Percentiles rank a stretch among this genome's conserved stretches.
Conservation (phyloP, 2,113 vertebrate species). For the Ardeotis arabs region DNA sequence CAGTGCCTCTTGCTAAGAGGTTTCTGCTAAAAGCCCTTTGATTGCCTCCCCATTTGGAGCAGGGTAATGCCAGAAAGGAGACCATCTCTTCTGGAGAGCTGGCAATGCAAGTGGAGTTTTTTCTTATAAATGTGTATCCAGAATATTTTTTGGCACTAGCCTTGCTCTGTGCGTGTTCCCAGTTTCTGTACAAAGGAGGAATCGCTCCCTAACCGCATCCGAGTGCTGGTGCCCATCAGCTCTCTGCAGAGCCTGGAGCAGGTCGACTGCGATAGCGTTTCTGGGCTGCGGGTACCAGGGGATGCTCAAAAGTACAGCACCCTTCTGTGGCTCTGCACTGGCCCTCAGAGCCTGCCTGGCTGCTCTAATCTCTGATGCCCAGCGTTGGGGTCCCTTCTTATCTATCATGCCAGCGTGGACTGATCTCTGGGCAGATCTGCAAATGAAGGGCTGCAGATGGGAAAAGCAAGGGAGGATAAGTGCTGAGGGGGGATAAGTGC, state of each 20-base stretch:
- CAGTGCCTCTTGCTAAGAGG: neutral
- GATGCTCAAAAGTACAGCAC: neutral
- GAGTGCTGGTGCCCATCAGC: neutral
- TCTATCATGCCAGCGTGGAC: neutral
- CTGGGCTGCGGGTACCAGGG: neutral
- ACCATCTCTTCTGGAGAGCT: neutral
- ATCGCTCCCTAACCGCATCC: accelerated
- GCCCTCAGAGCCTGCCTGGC: neutral
- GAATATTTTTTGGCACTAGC: neutral
- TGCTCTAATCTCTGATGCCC: neutral
- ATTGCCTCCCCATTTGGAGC: neutral
- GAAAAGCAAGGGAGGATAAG: neutral
- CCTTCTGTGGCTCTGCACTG: neutral
- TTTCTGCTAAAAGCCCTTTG: neutral
- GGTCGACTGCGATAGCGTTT: accelerated
- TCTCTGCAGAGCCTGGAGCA: neutral
- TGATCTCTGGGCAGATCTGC: slow-evolving; percentile 11
- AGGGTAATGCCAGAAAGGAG: neutral
- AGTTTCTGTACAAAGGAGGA: neutral
- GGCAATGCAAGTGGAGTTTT: neutral
- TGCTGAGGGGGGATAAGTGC: neutral
- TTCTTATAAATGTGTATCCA: neutral
- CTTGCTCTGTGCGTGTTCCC: neutral
- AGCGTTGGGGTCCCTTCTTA: neutral
- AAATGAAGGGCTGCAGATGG: neutral